These are phyloP conservation scores for Babyrousa celebensis DNA, from an alignment of 2,797 vertebrate species.

Conservation along the genomic window DNA sequence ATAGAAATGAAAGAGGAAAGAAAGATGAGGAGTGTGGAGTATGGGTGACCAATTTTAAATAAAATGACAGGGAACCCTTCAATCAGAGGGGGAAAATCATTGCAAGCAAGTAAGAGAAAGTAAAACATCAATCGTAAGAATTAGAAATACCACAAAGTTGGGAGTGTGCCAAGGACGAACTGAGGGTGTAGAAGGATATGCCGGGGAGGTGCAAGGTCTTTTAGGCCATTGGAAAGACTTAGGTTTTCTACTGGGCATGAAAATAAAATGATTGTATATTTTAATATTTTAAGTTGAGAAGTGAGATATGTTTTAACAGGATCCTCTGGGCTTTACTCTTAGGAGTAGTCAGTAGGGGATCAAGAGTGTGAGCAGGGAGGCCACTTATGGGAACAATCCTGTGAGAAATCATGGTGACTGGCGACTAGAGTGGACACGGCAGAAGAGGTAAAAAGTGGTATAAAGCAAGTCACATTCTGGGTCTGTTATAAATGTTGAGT, in stretches of 20 bases:
- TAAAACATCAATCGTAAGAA: neutral
- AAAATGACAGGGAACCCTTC: neutral
- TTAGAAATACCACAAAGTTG: rapidly evolving
- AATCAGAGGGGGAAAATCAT: neutral
- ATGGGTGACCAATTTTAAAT: neutral
- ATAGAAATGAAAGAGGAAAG: neutral
- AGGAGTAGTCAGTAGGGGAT: neutral
- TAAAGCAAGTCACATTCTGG: neutral
- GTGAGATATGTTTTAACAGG: neutral
- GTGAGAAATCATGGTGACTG: neutral
- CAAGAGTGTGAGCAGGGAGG: neutral
- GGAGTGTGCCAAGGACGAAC: neutral
- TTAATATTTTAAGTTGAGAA: neutral
- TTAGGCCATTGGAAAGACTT: neutral
- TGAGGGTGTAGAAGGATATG: neutral
- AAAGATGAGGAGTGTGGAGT: neutral
- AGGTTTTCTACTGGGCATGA: neutral
- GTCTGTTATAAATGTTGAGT: neutral
- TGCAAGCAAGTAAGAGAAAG: neutral
- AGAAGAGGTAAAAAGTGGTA: neutral
- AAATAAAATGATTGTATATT: neutral
- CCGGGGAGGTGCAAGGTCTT: neutral
- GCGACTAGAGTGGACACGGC: neutral
- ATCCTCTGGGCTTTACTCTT: neutral
- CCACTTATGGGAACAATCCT: neutral